Evolutionary conservation across 2,888 invertebrate species (phyloP).

Genomic region (Acronicta alni): DNA sequence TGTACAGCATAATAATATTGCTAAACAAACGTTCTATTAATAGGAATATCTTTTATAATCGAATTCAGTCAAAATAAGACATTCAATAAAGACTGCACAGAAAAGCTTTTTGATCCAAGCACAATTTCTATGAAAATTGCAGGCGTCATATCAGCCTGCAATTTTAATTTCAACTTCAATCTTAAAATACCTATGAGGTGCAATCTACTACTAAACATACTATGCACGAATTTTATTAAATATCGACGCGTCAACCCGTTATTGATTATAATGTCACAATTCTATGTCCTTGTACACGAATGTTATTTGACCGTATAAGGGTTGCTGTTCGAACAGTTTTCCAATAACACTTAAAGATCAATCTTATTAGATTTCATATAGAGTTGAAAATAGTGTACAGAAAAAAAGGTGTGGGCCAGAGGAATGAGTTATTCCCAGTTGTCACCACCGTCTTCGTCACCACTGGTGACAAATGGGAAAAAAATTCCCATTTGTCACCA

Average conservation of each 20-base stretch:
- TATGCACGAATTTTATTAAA: constrained; percentile 9
- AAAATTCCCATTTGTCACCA: no score
- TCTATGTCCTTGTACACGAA: background rate
- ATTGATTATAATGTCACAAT: background rate
- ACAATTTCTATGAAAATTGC: constrained; percentile 12
- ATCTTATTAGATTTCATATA: no score
- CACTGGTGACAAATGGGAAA: no score
- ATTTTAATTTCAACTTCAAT: no score
- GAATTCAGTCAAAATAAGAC: background rate
- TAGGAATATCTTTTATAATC: background rate
- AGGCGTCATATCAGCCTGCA: constrained; percentile 16
- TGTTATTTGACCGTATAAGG: background rate
- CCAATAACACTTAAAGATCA: no score
- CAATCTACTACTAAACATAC: no score
- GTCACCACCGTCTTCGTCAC: no score
- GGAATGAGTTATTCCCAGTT: no score
- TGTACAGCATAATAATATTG: constrained; percentile 1
- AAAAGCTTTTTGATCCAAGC: constrained; percentile 2
- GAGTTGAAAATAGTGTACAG: background rate
- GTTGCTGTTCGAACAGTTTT: background rate
- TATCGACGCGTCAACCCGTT: background rate
- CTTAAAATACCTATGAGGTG: no score
- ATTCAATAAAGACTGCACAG: background rate
- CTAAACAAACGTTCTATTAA: constrained; percentile 8
- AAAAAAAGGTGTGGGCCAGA: background rate